Base-by-base conservation (phyloP, 2,797 vertebrate genomes). In the Protosalanx chinensis region DNA sequence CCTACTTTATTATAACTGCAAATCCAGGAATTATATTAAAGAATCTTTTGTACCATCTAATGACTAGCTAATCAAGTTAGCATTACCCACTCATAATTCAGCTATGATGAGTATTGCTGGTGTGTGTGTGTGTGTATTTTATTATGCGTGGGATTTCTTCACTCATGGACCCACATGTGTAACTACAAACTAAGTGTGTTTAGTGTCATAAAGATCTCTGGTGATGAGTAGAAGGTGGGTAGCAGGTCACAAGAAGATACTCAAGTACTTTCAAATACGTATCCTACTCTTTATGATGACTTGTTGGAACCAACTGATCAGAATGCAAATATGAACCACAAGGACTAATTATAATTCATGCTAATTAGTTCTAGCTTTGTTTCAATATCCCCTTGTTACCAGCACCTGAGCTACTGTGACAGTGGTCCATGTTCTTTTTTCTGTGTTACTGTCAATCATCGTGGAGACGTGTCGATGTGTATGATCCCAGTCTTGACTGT, bases 291-390 rank as follows among this genome's bases (percentile, higher is more conserved):
- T 46, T 46, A 46, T 46, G 8, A 46, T 46, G 41, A 46, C 41
- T 13, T 46, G 41, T 46, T 46, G 41, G 41, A 10, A 46, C 41
- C 10, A 46, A 46, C 41, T 46, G 41, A 46, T 46, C 10, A 46
- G 10, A 12, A 46, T 13, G 41, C 41, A 46, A 13, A 46, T 27
- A 46, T 13, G 41, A 46, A 46, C 41, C 41, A 46, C 41, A 3
- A 12, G 10, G 41, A 46, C 41, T 46, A 2, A 49, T 12, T 64
- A 78, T 81, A 75, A 80, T 82, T 71, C 71, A 67, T 88, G 76
- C 75, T 85, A 79, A 86, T 86, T 87, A 89, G 80, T 67, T 75
- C 72, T 78, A 74, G 67, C 78, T 89, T 87, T 85, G 73, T 84
- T 85, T 85, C 85, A 85, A 88, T 85, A 83, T 88, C 76, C 67